Percentiles rank a stretch among this genome's conserved stretches.
These are phyloP conservation scores for Cerastoderma edule DNA, from an alignment of 2,888 invertebrate species.

Conservation along the genomic window DNA sequence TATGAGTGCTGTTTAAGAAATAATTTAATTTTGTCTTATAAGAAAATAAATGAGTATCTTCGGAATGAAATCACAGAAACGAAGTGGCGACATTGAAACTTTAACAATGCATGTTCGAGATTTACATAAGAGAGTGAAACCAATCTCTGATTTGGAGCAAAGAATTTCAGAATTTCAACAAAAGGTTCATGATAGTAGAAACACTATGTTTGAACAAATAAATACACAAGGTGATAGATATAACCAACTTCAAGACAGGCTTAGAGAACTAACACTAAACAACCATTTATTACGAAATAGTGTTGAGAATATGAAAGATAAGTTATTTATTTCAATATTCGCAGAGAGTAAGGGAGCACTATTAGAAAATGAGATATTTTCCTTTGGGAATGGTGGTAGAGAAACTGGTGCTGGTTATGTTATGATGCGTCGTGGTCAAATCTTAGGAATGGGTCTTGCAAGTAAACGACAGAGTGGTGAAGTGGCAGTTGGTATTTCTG, in stretches of 20 bases:
- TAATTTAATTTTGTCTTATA: slow-evolving; percentile 23
- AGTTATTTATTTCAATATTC: slow-evolving; percentile 35
- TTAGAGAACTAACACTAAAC: slow-evolving; percentile 18
- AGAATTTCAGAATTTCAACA: slow-evolving; percentile 26
- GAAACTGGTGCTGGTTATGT: slow-evolving; percentile 40
- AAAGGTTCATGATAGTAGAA: slow-evolving; percentile 28
- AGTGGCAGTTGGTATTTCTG: slow-evolving; percentile 34
- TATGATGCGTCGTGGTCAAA: slow-evolving; percentile 41
- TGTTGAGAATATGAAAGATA: slow-evolving; percentile 30
- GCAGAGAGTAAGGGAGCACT: slow-evolving; percentile 38
- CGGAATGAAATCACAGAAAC: slow-evolving; percentile 18
- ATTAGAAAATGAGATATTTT: slow-evolving; percentile 30
- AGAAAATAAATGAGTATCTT: slow-evolving; percentile 36
- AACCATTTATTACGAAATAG: slow-evolving; percentile 28
- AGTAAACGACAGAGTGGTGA: slow-evolving; percentile 30
- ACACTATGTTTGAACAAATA: slow-evolving; percentile 19
- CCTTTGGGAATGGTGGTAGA: slow-evolving; percentile 42
- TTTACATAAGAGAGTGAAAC: slow-evolving; percentile 32
- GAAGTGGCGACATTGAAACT: slow-evolving; percentile 18
- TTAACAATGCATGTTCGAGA: slow-evolving; percentile 23
- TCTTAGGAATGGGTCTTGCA: slow-evolving; percentile 31
- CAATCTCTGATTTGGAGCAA: slow-evolving; percentile 23
- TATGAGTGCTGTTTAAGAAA: slow-evolving; percentile 45
- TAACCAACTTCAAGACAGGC: slow-evolving; percentile 15
- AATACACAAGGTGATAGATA: slow-evolving; percentile 30